Evolutionary conservation across 2,797 vertebrate species (phyloP), one percentile per base, ranked within the genome.

Genomic region (Dallia pectoralis): DNA sequence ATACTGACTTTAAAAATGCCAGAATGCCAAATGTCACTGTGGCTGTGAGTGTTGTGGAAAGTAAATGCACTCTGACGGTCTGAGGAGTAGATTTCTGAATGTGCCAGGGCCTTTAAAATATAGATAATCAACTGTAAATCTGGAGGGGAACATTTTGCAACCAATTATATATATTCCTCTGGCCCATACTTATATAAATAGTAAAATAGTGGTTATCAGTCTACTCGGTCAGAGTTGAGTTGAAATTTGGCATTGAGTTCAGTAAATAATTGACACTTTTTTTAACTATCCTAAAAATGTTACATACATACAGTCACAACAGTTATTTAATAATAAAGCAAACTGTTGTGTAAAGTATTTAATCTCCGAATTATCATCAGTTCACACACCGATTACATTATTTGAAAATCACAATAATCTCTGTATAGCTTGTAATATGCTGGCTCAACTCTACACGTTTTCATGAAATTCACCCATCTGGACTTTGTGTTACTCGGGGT

Each of bases 391-490:
- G 22, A 25, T 8, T 12, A 59, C 53, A 59, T 27, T 4, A 59
- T 65, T 32, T 32, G 1, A 36, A 18, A 65, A 65, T 65, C 8
- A 8, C 16, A 65, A 65, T 65, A 65, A 65, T 9, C 12, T 9
- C 36, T 7, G 14, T 65, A 4, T 40, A 44, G 40, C 40, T 14
- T 56, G 69, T 83, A 79, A 59, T 9, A 76, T 71, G 44, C 74
- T 80, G 79, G 78, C 84, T 75, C 65, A 75, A 3, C 32, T 63
- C 62, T 75, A 79, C 59, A 61, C 29, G 8, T 71, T 78, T 71
- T 78, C 70, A 66, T 67, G 68, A 78, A 65, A 67, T 56, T 25
- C 67, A 63, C 77, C 72, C 82, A 76, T 79, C 85, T 80, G 66
- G 14, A 70, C 71, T 81, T 74, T 81, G 68, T 76, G 74, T 82